These are phyloP conservation scores for Ruditapes philippinarum DNA, from an alignment of 1,140 invertebrate genomes.

Conservation along the genomic window DNA sequence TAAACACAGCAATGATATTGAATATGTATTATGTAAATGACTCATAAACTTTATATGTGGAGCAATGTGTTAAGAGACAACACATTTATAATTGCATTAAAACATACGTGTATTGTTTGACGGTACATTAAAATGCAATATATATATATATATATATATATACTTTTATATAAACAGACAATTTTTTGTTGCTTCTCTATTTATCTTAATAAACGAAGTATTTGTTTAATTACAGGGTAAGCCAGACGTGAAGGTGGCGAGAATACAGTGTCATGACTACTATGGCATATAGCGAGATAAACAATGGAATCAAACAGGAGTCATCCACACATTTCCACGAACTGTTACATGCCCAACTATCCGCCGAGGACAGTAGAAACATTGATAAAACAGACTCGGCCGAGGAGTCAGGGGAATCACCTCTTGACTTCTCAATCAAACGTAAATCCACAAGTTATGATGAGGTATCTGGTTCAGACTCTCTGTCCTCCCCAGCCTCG, in stretches of 20 bases:
- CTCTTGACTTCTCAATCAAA: constrained; percentile 76
- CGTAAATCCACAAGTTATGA: constrained; percentile 68
- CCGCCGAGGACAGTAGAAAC: constrained; percentile 53
- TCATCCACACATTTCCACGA: constrained; percentile 30
- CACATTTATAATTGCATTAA: no score
- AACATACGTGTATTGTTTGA: no score
- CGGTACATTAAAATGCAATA: no score
- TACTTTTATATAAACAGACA: no score
- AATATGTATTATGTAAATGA: no score
- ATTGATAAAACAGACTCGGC: constrained; percentile 68
- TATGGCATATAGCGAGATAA: constrained; percentile 60
- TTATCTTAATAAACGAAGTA: no score
- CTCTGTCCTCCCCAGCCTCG: constrained; percentile 67
- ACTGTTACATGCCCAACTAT: constrained; percentile 48
- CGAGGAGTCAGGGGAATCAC: constrained; percentile 72
- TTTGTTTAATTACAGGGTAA: constrained; percentile 32
- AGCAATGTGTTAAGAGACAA: no score
- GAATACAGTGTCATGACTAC: constrained; percentile 29
- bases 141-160: no score
- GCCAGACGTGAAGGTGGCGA: neutral
- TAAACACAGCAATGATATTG: no score
- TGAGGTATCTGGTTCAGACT: constrained; percentile 72
- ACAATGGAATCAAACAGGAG: constrained; percentile 65
- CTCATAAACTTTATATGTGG: no score
- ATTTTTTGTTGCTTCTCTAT: no score